Percentiles rank a stretch among this genome's conserved stretches.
Conservation (phyloP, 2,888 invertebrate species). For the Pristionchus exspectatus region DNA sequence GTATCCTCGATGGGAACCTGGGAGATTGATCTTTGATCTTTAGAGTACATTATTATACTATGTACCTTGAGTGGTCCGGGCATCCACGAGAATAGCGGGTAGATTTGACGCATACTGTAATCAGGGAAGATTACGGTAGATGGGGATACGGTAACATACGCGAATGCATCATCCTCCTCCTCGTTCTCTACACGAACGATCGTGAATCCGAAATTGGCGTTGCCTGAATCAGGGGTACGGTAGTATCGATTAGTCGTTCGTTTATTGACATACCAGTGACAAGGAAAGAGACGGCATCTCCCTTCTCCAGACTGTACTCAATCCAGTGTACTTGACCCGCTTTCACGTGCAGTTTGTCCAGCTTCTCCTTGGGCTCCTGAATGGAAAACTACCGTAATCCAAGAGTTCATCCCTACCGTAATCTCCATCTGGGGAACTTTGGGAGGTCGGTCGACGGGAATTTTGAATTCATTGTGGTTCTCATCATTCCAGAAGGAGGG, state of each 20-base stretch:
- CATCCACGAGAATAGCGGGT: slow-evolving; percentile 71
- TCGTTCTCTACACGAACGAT: slow-evolving; percentile 30
- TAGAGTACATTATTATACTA: not conserved
- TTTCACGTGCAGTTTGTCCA: slow-evolving; percentile 45
- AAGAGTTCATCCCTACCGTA: not conserved
- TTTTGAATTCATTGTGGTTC: slow-evolving; percentile 50
- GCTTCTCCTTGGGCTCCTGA: not conserved
- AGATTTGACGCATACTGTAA: slow-evolving; percentile 62
- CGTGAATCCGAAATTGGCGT: slow-evolving; percentile 44
- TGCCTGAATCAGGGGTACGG: slow-evolving; percentile 13
- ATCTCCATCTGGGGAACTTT: not conserved
- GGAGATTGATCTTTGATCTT: slow-evolving; percentile 14
- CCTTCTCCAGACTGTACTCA: slow-evolving; percentile 38
- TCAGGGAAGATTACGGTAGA: not conserved
- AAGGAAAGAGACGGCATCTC: slow-evolving; percentile 10
- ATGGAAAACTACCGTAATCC: not conserved
- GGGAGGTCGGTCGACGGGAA: slow-evolving; percentile 1
- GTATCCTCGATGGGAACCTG: slow-evolving; percentile 58
- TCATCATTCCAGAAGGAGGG: slow-evolving; percentile 54
- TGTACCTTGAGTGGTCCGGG: slow-evolving; percentile 70
- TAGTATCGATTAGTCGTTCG: not conserved
- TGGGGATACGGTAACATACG: slow-evolving; percentile 2
- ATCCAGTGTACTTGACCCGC: slow-evolving; percentile 42
- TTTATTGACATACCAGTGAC: slow-evolving; percentile 28
- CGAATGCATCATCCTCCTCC: slow-evolving; percentile 4